Conservation (phyloP, 2,113 vertebrate species). For the Agapornis roseicollis region DNA sequence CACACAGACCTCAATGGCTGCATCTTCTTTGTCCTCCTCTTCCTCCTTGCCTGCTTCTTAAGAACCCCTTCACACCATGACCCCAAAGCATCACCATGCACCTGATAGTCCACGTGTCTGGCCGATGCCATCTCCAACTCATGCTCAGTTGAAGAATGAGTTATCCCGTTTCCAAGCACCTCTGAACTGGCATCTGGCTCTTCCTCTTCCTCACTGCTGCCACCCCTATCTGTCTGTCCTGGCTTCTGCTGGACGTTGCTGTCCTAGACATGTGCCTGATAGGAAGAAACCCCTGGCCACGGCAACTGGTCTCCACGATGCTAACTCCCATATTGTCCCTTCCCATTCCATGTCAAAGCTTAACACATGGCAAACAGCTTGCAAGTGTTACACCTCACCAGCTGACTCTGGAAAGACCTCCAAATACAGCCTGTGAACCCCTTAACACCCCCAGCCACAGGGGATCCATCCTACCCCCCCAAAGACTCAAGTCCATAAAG, state of each 20-base stretch:
- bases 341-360: not conserved
- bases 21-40: not conserved
- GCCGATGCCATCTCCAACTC: not conserved
- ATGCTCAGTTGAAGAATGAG: not conserved
- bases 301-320: not conserved
- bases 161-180: not conserved
- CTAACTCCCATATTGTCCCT: not conserved
- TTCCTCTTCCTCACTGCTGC: not conserved
- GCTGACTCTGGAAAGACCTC: not conserved
- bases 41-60: not conserved
- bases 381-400: not conserved
- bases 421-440: not conserved
- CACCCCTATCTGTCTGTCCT: not conserved
- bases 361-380: not conserved
- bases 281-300: not conserved
- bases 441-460: not conserved
- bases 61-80: rapidly evolving
- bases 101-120: not conserved
- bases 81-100: not conserved
- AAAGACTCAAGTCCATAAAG: not conserved
- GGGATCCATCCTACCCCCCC: not conserved
- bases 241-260: too few relatives aligned
- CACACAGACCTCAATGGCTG: not conserved
- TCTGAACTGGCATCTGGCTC: not conserved
- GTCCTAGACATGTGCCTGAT: too few relatives aligned